phyloP scores from a whole-genome alignment of 2,888 invertebrate species.

The Rhamnusium bicolor region DNA sequence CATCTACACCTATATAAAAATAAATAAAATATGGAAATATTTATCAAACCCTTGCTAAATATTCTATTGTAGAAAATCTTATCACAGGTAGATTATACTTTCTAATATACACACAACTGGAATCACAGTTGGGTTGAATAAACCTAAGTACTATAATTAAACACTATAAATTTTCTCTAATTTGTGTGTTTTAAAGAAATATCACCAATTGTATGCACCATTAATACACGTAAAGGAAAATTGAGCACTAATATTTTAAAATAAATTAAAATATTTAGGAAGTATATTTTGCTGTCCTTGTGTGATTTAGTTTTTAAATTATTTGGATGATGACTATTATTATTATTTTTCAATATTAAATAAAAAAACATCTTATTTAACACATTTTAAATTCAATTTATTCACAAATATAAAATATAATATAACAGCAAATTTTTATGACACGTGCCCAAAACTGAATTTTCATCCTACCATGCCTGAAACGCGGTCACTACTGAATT shows the following conservation, averaged over 20 bases:
- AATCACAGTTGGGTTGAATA: background rate
- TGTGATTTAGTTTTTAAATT: background rate
- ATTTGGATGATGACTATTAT: constrained; percentile 7
- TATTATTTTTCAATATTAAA: background rate
- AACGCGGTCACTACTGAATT: constrained; percentile 61
- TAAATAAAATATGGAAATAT: constrained; percentile 39
- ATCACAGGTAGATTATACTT: background rate
- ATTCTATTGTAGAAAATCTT: background rate
- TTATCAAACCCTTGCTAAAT: background rate
- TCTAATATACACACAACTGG: background rate
- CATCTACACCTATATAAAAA: constrained; percentile 63
- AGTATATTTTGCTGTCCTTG: background rate
- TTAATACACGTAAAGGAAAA: background rate
- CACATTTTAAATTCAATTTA: background rate
- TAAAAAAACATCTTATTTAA: too few relatives aligned
- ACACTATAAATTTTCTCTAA: background rate
- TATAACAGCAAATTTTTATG: background rate
- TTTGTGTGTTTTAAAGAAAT: background rate
- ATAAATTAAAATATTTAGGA: background rate
- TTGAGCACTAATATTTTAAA: background rate
- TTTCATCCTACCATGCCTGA: constrained; percentile 37
- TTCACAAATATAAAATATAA: too few relatives aligned
- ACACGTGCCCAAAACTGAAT: constrained; percentile 39
- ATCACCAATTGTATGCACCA: background rate
- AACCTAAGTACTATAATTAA: background rate